Conservation (phyloP, 2,113 vertebrate genomes). For the Motacilla alba region DNA sequence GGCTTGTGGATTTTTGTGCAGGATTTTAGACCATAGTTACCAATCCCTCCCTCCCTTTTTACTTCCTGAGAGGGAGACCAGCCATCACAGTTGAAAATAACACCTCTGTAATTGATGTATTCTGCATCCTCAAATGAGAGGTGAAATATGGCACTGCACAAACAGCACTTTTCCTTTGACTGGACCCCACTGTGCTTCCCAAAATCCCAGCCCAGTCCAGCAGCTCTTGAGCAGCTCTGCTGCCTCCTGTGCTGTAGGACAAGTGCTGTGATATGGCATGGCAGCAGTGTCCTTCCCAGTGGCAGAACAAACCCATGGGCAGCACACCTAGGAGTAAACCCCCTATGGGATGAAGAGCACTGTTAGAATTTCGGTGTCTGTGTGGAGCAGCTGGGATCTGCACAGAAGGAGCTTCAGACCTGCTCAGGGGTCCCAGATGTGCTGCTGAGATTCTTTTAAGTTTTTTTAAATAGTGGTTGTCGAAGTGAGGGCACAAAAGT, state of each 20-base stretch:
- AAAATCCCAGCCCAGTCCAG: neutral
- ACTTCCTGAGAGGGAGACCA: neutral
- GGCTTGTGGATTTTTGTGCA: neutral
- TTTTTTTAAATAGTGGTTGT: neutral
- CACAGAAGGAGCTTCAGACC: neutral
- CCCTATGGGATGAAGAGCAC: neutral
- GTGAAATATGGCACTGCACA: neutral
- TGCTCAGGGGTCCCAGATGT: neutral
- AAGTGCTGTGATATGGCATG: fast-evolving
- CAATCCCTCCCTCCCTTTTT: neutral
- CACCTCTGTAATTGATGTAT: neutral
- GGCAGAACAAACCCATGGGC: neutral
- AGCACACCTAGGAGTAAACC: neutral
- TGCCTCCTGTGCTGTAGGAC: neutral
- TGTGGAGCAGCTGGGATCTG: neutral
- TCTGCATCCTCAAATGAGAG: neutral
- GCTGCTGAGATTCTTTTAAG: neutral
- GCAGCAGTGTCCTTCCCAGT: neutral
- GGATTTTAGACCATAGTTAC: neutral
- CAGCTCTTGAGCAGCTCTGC: neutral
- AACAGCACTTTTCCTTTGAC: neutral
- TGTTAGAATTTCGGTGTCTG: neutral
- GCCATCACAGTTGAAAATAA: neutral
- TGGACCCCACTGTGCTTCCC: neutral
- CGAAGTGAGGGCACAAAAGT: neutral